phyloP scores from a whole-genome alignment of 2,113 vertebrate species.

The Phasianus colchicus region DNA sequence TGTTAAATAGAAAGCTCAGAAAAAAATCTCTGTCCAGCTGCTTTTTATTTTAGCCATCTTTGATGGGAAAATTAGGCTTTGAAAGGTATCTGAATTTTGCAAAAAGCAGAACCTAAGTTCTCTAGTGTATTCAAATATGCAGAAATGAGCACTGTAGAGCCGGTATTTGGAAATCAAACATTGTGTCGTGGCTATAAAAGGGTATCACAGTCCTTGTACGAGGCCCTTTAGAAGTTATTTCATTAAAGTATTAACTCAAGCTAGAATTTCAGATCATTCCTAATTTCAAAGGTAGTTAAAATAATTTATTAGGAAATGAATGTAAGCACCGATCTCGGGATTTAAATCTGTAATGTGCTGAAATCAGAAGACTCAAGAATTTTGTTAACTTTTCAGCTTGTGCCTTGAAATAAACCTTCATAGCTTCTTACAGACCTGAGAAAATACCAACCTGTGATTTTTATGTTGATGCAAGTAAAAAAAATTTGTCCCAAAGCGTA shows the following conservation, averaged over 20 bases:
- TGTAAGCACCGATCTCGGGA: neutral
- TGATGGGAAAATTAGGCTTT: constrained; percentile 6
- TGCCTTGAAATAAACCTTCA: neutral
- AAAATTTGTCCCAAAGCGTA: neutral
- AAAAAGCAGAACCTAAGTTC: neutral
- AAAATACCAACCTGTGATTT: neutral
- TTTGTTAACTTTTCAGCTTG: neutral
- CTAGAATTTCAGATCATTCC: neutral
- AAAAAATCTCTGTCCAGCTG: neutral
- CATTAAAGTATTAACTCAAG: constrained; percentile 15
- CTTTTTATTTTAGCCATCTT: constrained; percentile 48
- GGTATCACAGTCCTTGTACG: neutral
- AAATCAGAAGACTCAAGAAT: neutral
- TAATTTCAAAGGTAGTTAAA: constrained; percentile 16
- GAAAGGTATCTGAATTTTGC: neutral
- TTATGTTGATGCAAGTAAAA: neutral
- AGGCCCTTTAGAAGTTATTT: constrained; percentile 16
- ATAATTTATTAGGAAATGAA: neutral
- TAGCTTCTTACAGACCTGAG: neutral
- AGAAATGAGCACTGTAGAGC: neutral
- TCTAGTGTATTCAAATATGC: neutral
- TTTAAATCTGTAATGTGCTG: neutral
- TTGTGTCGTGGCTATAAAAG: neutral
- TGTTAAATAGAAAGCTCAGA: neutral
- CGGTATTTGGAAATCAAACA: constrained; percentile 7